Evolutionary conservation across 2,888 invertebrate species (phyloP).

Genomic region (Eupithecia centaureata): DNA sequence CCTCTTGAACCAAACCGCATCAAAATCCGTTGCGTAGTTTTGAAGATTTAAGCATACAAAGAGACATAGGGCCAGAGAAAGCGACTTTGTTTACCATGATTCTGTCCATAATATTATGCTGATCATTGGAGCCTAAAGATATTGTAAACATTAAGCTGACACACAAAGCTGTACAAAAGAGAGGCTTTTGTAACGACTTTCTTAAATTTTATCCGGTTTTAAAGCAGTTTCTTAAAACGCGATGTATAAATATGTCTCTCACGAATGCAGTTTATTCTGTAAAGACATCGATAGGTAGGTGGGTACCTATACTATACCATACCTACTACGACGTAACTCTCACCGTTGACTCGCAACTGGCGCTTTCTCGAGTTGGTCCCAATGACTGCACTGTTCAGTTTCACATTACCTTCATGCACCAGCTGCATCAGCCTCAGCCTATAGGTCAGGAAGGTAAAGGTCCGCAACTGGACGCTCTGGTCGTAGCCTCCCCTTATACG

Average conservation of each 20-base stretch:
- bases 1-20: too few relatives aligned
- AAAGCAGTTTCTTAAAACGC: slow-evolving; percentile 8
- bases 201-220: not conserved
- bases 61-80: too few relatives aligned
- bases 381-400: not conserved
- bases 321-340: slow-evolving; percentile 20
- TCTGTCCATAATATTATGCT: too few relatives aligned
- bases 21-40: too few relatives aligned
- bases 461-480: not conserved
- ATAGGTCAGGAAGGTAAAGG: too few relatives aligned
- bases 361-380: not conserved
- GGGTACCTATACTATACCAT: not conserved
- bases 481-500: not conserved
- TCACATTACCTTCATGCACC: not conserved
- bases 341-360: slow-evolving; percentile 22
- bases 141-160: not conserved
- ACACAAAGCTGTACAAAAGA: not conserved
- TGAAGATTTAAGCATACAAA: too few relatives aligned
- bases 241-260: not conserved
- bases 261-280: slow-evolving; percentile 6
- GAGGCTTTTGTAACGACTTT: not conserved
- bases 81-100: too few relatives aligned
- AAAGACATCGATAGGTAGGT: slow-evolving; percentile 7
- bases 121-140: not conserved
- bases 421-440: not conserved